Conservation (phyloP, 2,113 vertebrate genomes). For the Syngnathus scovelli region DNA sequence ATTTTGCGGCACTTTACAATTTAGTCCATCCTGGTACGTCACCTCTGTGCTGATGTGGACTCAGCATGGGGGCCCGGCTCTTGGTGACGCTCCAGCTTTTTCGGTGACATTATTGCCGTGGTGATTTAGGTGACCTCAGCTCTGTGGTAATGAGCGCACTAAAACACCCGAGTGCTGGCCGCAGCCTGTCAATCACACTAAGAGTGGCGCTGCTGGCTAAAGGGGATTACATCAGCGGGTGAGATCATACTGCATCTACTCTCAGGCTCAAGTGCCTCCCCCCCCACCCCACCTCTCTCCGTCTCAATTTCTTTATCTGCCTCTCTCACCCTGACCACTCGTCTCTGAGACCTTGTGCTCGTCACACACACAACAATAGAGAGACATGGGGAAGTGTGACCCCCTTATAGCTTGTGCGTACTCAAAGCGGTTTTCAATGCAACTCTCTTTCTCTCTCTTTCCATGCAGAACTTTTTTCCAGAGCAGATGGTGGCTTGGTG, state of each 20-base stretch:
- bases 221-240: conserved; percentile 71
- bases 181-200: conserved; percentile 64
- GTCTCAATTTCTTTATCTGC: conserved; percentile 1
- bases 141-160: conserved; percentile 65
- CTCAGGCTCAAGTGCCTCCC: conserved; percentile 46
- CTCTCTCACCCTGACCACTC: conserved; percentile 35
- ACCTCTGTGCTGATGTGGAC: conserved; percentile 34
- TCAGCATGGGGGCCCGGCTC: conserved; percentile 26
- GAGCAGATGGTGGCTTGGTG: conserved; percentile 95
- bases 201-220: conserved; percentile 64
- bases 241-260: conserved; percentile 71
- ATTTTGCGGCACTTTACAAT: neutral
- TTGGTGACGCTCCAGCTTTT: conserved; percentile 15
- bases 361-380: conserved; percentile 28
- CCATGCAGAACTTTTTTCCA: conserved; percentile 87
- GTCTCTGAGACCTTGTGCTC: conserved; percentile 40
- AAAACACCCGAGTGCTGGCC: conserved; percentile 60
- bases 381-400: conserved; percentile 32
- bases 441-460: conserved; percentile 29
- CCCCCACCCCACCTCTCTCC: conserved; percentile 21
- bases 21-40: conserved; percentile 3
- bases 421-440: conserved; percentile 45
- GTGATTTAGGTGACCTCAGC: conserved; percentile 70
- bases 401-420: conserved; percentile 24
- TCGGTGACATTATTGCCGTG: conserved; percentile 43